phyloP scores from a whole-genome alignment of 2,888 invertebrate genomes.

The Callimorpha dominula region DNA sequence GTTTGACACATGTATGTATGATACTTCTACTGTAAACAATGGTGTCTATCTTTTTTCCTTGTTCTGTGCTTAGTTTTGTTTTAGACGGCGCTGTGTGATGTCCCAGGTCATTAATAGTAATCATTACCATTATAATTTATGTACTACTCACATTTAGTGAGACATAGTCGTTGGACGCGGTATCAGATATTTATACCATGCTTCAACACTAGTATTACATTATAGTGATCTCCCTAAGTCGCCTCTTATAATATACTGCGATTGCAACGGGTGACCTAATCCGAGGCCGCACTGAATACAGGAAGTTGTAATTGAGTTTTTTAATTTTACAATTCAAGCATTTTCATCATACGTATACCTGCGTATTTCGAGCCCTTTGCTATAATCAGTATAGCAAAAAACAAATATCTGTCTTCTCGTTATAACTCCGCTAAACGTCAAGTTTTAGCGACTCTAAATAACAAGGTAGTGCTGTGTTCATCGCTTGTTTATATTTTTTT shows the following conservation, averaged over 20 bases:
- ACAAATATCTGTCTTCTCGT: neutral
- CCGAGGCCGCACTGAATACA: constrained; percentile 19
- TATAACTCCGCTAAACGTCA: neutral
- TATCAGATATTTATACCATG: neutral
- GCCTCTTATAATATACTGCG: constrained; percentile 18
- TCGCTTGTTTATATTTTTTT: too few relatives aligned
- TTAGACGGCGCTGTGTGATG: too few relatives aligned
- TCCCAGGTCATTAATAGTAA: too few relatives aligned
- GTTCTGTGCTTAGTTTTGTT: too few relatives aligned
- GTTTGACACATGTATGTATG: too few relatives aligned
- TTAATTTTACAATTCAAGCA: constrained; percentile 17
- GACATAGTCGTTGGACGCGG: neutral
- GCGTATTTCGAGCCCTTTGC: neutral
- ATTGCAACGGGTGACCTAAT: constrained; percentile 23
- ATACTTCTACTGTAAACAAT: too few relatives aligned
- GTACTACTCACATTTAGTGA: neutral
- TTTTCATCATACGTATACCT: neutral
- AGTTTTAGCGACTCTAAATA: neutral
- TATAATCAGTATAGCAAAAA: neutral
- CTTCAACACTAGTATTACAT: neutral
- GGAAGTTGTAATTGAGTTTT: constrained; percentile 22
- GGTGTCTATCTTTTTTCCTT: too few relatives aligned
- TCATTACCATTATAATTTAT: neutral
- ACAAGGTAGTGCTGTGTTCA: neutral
- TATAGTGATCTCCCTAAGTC: constrained; percentile 16